A percentile compares a stretch with the other conserved stretches of the same genome.
Evolutionary conservation across 2,797 vertebrate genomes (phyloP).

Genomic region (Peromyscus nudipes): DNA sequence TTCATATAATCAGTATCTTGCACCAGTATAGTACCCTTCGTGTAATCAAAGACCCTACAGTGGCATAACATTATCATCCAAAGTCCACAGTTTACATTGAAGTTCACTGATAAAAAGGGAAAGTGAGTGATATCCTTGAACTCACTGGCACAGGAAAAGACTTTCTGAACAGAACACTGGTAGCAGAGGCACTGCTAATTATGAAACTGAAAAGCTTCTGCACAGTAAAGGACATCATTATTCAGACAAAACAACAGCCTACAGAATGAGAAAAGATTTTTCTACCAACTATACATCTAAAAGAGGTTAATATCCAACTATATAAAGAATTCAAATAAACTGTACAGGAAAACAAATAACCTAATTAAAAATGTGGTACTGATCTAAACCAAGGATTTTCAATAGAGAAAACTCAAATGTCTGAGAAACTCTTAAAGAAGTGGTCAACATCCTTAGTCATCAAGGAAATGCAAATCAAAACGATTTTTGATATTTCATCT

Average conservation of each 20-base stretch:
- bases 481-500: not conserved
- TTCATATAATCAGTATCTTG: not conserved
- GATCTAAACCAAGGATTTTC: not conserved
- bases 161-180: not conserved
- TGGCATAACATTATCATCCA: not conserved
- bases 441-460: not conserved
- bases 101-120: not conserved
- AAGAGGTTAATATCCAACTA: not conserved
- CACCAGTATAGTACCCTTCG: not conserved
- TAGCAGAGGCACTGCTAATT: not conserved
- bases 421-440: not conserved
- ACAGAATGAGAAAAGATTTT: not conserved
- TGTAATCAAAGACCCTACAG: not conserved
- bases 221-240: not conserved
- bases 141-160: not conserved
- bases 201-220: not conserved
- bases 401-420: not conserved
- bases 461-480: not conserved
- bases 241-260: not conserved
- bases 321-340: not conserved
- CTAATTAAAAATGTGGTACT: not conserved
- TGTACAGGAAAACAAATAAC: not conserved
- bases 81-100: not conserved
- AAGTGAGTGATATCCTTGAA: not conserved
- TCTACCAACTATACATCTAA: too few relatives aligned